Percentiles rank a stretch among this genome's conserved stretches.
Conservation (phyloP, 2,888 invertebrate genomes). For the Leucophenga montana region DNA sequence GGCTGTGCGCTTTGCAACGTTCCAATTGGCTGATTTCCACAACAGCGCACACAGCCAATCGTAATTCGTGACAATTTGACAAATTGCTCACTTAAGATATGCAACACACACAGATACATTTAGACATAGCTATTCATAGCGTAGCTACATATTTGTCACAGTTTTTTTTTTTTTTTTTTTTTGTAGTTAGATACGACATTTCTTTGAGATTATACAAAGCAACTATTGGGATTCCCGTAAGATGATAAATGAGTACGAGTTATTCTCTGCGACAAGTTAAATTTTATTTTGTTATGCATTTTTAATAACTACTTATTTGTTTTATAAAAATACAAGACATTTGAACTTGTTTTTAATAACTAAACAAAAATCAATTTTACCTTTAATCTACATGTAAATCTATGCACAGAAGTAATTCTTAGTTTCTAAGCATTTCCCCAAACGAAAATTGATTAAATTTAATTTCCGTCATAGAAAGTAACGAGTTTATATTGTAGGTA, state of each 20-base stretch:
- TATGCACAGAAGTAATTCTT: not conserved
- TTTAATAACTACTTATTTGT: not conserved
- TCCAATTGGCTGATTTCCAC: slow-evolving; percentile 21
- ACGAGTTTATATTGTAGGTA: not conserved
- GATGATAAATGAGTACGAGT: too few relatives aligned
- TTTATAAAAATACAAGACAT: too few relatives aligned
- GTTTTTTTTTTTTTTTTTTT: too few relatives aligned
- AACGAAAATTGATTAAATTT: slow-evolving; percentile 41
- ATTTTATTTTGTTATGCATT: too few relatives aligned
- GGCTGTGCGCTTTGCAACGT: not conserved
- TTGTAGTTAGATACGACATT: too few relatives aligned
- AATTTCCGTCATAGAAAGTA: slow-evolving; percentile 42
- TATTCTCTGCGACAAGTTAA: too few relatives aligned
- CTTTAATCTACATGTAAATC: not conserved
- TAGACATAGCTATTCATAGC: too few relatives aligned
- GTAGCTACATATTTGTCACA: too few relatives aligned
- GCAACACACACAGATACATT: too few relatives aligned
- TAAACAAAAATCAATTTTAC: not conserved
- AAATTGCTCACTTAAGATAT: slow-evolving; percentile 11
- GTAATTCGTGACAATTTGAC: slow-evolving; percentile 22
- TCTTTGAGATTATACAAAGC: too few relatives aligned
- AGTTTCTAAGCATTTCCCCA: not conserved
- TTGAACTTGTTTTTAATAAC: not conserved
- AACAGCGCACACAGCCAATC: slow-evolving; percentile 23
- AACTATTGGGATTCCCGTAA: too few relatives aligned